phyloP scores from a whole-genome alignment of 2,113 vertebrate species.

The Grus americana region DNA sequence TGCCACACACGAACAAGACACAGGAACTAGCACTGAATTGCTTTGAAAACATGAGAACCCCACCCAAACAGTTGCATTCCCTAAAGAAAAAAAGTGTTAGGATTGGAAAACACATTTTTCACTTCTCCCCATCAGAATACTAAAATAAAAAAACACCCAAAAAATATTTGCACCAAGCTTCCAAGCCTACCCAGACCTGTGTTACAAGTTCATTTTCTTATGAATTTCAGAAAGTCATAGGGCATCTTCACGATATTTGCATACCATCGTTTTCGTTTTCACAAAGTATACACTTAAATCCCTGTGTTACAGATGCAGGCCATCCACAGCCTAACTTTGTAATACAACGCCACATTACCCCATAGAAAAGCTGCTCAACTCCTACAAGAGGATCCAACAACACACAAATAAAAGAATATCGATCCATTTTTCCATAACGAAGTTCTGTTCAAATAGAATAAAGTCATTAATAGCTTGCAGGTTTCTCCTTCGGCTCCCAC shows the following conservation, averaged over 20 bases:
- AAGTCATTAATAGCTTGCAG: neutral
- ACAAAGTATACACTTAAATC: neutral
- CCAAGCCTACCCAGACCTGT: neutral
- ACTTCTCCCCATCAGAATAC: accelerated
- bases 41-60: neutral
- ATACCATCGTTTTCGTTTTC: neutral
- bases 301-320: neutral
- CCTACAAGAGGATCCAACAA: neutral
- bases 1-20: neutral
- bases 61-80: neutral
- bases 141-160: neutral
- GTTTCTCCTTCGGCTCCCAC: neutral
- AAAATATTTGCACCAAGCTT: neutral
- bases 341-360: accelerated
- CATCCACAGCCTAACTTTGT: neutral
- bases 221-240: neutral
- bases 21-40: neutral
- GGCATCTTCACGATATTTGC: neutral
- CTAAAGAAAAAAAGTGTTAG: neutral
- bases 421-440: neutral
- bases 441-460: neutral
- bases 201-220: neutral
- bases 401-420: neutral
- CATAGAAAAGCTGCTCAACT: neutral
- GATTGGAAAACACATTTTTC: neutral